Evolutionary conservation across 2,113 vertebrate species (phyloP).

Genomic region (Paramormyrops kingsleyae): DNA sequence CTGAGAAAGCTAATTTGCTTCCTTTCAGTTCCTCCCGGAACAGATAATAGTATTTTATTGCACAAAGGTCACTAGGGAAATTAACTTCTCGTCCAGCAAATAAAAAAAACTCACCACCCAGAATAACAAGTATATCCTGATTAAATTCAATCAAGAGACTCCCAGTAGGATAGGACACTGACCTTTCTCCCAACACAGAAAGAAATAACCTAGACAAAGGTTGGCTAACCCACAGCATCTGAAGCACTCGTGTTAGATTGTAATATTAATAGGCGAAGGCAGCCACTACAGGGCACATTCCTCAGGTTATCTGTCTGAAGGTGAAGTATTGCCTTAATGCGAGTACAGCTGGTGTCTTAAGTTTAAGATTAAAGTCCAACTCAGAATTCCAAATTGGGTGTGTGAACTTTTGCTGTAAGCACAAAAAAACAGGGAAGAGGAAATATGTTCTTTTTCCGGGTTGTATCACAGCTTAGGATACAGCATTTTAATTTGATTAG

Average conservation of each 20-base stretch:
- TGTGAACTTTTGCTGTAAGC: constrained; percentile 41
- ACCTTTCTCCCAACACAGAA: constrained; percentile 68
- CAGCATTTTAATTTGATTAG: background rate
- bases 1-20: constrained; percentile 75
- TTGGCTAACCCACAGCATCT: constrained; percentile 30
- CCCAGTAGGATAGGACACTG: constrained; percentile 62
- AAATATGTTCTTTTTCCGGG: background rate
- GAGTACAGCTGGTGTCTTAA: background rate
- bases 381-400: constrained; percentile 44
- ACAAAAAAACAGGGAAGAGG: constrained; percentile 26
- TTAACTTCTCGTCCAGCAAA: constrained; percentile 84
- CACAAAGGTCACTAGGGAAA: constrained; percentile 90
- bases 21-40: constrained; percentile 72
- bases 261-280: constrained; percentile 50
- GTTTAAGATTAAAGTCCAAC: constrained; percentile 21
- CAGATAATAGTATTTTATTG: constrained; percentile 85
- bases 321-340: background rate
- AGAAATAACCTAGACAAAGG: constrained; percentile 60
- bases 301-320: constrained; percentile 47
- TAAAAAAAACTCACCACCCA: constrained; percentile 67
- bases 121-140: constrained; percentile 76
- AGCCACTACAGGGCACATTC: constrained; percentile 40
- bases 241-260: constrained; percentile 50
- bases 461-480: background rate
- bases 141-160: constrained; percentile 71